A percentile compares a stretch with the other conserved stretches of the same genome.
phyloP scores from a whole-genome alignment of 2,888 invertebrate genomes.

The Andrena dorsata region DNA sequence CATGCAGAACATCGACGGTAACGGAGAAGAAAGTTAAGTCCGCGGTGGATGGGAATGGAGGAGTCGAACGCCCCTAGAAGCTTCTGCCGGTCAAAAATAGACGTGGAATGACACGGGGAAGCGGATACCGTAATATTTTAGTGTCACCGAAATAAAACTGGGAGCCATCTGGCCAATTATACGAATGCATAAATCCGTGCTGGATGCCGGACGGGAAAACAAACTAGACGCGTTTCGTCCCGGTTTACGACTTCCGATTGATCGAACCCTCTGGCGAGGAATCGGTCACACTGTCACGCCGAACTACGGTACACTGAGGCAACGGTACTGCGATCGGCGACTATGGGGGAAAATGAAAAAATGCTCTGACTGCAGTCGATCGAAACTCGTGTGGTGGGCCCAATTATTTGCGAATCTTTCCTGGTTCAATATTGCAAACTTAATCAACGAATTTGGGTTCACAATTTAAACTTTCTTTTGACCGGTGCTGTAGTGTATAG shows the following conservation, averaged over 20 bases:
- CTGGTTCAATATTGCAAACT: too few relatives aligned
- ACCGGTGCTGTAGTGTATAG: too few relatives aligned
- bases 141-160: conserved; percentile 74
- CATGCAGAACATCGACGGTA: background rate
- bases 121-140: conserved; percentile 73
- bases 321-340: too few relatives aligned
- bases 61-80: conserved; percentile 61
- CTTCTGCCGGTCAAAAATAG: conserved; percentile 71
- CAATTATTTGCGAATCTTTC: too few relatives aligned
- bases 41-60: conserved; percentile 49
- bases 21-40: conserved; percentile 48
- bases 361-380: too few relatives aligned
- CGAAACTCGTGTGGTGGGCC: too few relatives aligned
- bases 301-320: too few relatives aligned
- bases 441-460: too few relatives aligned
- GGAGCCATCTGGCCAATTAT: conserved; percentile 73
- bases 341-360: too few relatives aligned
- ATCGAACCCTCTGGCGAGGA: conserved; percentile 1
- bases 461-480: too few relatives aligned
- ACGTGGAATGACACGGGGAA: conserved; percentile 72
- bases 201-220: conserved; percentile 57
- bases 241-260: conserved; percentile 60
- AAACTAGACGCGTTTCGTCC: conserved; percentile 54
- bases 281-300: background rate
- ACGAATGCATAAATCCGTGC: conserved; percentile 64